Percentiles rank a stretch among this genome's conserved stretches.
Conservation (phyloP, 2,113 vertebrate species). For the Corythornis cristatus region DNA sequence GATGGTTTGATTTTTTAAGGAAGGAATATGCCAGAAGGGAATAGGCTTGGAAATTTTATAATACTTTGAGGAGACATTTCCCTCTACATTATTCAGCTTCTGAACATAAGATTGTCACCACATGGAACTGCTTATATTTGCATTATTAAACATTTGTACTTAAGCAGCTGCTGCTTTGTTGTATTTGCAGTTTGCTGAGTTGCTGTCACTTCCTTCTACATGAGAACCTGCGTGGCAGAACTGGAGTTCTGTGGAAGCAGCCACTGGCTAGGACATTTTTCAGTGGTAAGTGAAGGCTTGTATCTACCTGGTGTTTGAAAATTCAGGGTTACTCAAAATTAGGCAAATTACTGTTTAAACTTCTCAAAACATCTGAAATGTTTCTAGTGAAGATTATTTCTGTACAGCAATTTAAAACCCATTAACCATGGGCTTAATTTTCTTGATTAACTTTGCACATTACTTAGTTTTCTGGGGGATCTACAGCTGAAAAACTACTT, state of each 20-base stretch:
- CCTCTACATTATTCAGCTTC: neutral
- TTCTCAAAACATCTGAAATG: neutral
- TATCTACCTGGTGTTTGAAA: neutral
- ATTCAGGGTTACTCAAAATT: neutral
- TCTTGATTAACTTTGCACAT: neutral
- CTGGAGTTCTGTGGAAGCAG: constrained; percentile 36
- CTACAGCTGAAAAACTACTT: neutral
- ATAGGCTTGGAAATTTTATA: neutral
- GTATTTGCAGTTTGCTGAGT: constrained; percentile 49
- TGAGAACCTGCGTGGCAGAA: neutral
- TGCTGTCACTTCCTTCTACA: neutral
- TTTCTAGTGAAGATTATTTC: neutral
- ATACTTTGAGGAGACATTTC: neutral
- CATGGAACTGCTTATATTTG: neutral
- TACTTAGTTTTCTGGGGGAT: neutral
- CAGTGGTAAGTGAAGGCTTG: constrained; percentile 64
- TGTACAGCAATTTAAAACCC: neutral
- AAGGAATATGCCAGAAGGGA: neutral
- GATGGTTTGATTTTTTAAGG: neutral
- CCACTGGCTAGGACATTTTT: constrained; percentile 50
- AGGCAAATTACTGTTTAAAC: neutral
- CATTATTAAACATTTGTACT: neutral
- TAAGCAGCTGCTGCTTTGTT: neutral
- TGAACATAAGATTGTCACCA: neutral
- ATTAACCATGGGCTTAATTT: neutral